These are phyloP conservation scores for Gymnocephalus cernua DNA, from an alignment of 2,113 vertebrate species.

Conservation along the genomic window DNA sequence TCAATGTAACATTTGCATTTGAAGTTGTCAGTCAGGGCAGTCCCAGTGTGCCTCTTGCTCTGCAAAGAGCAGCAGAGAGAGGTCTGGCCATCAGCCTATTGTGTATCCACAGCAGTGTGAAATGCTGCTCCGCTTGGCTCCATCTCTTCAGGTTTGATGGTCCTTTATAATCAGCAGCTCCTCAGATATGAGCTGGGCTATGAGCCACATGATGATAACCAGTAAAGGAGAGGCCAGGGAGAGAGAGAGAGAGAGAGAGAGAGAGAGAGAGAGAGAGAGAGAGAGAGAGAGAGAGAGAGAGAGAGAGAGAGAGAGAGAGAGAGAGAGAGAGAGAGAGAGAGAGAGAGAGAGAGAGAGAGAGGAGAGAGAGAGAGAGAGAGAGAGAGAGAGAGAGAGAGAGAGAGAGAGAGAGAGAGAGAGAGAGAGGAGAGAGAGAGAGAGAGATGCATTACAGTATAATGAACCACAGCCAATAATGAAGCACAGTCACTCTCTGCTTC, in stretches of 20 bases:
- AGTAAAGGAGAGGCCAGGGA: constrained; percentile 4
- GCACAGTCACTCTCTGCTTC: neutral
- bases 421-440: too few relatives aligned
- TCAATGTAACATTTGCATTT: neutral
- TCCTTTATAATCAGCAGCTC: constrained; percentile 34
- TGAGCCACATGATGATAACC: constrained; percentile 15
- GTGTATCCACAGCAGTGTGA: constrained; percentile 41
- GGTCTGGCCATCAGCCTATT: constrained; percentile 19
- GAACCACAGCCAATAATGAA: neutral
- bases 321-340: neutral
- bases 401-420: too few relatives aligned
- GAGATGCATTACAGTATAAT: too few relatives aligned
- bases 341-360: too few relatives aligned
- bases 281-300: too few relatives aligned
- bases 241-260: neutral
- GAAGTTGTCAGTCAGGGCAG: neutral
- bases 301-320: too few relatives aligned
- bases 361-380: neutral
- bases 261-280: too few relatives aligned
- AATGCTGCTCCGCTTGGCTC: constrained; percentile 21
- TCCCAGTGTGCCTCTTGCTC: neutral
- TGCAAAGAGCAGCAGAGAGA: constrained; percentile 2
- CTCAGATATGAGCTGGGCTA: constrained; percentile 24
- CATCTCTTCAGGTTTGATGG: constrained; percentile 26
- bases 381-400: neutral